Base-by-base conservation (phyloP, 2,797 vertebrate species). In the Sebastes diploproa region DNA sequence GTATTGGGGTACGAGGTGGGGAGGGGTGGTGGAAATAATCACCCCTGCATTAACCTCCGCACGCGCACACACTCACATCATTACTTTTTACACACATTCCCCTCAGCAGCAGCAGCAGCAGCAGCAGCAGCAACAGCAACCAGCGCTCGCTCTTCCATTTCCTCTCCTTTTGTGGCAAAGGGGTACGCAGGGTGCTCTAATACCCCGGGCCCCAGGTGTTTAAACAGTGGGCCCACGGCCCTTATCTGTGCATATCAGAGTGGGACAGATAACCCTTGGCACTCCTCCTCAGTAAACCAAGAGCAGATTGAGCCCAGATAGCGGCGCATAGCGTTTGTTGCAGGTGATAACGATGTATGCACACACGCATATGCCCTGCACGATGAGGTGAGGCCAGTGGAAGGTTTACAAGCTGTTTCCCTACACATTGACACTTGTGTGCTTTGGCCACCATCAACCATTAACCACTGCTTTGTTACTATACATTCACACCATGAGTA, bases 191-290 rank as follows among this genome's bases (percentile, higher is more conserved):
- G 89, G 81, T 23, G 78, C 87, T 83, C 86, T 88, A 94, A 91
- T 91, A 90, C 90, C 82, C 78, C 13, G 69, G 90, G 88, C 90
- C 91, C 83, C 69, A 75, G 25, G 89, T 95, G 95, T 95, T 95
- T 92, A 91, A 93, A 94, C 91, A 92, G 89, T 75, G 93, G 89
- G 92, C 84, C 82, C 89, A 69, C 72, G 87, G 89, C 90, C 67
- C 83, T 92, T 96, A 96, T 97, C 96, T 95, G 94, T 91, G 90
- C 93, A 88, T 95, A 96, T 97, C 95, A 86, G 93, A 94, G 86
- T 59, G 75, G 83, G 74, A 80, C 95, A 89, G 97, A 97, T 98
- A 97, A 97, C 96, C 97, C 89, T 91, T 87, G 88, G 80, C 94
- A 95, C 96, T 93, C 86, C 69, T 95, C 61, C 80, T 95, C 68